Percentiles rank a stretch among this genome's conserved stretches.
Evolutionary conservation across 2,113 vertebrate genomes (phyloP).

Genomic region (Apistogramma diplotaenia): DNA sequence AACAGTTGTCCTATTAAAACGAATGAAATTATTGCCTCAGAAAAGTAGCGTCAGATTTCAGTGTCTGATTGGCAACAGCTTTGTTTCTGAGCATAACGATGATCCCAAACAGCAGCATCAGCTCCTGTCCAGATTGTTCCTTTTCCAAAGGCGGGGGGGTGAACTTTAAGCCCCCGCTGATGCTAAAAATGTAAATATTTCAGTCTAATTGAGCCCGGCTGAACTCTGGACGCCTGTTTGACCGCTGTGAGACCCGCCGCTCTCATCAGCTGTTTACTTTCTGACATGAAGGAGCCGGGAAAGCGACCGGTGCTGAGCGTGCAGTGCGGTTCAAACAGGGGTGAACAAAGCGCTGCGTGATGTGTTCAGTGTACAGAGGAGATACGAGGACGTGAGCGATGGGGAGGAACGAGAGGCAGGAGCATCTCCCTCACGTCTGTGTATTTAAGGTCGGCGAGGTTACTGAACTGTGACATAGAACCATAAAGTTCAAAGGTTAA

Average conservation of each 20-base stretch:
- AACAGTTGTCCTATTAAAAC: too few relatives aligned
- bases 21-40: too few relatives aligned
- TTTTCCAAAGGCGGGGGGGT: not conserved
- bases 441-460: not conserved
- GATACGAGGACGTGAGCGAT: not conserved
- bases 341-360: not conserved
- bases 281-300: not conserved
- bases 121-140: not conserved
- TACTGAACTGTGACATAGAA: not conserved
- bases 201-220: not conserved
- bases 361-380: not conserved
- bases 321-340: not conserved
- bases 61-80: too few relatives aligned
- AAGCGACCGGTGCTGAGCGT: not conserved
- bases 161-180: not conserved
- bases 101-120: not conserved
- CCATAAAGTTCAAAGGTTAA: not conserved
- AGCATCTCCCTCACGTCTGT: not conserved
- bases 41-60: too few relatives aligned
- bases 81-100: too few relatives aligned
- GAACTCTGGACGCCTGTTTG: not conserved
- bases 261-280: not conserved
- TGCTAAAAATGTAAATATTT: slow-evolving; percentile 31
- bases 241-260: not conserved
- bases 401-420: not conserved